Conservation (phyloP, 2,113 vertebrate genomes). For the Chloropsis cyanopogon region DNA sequence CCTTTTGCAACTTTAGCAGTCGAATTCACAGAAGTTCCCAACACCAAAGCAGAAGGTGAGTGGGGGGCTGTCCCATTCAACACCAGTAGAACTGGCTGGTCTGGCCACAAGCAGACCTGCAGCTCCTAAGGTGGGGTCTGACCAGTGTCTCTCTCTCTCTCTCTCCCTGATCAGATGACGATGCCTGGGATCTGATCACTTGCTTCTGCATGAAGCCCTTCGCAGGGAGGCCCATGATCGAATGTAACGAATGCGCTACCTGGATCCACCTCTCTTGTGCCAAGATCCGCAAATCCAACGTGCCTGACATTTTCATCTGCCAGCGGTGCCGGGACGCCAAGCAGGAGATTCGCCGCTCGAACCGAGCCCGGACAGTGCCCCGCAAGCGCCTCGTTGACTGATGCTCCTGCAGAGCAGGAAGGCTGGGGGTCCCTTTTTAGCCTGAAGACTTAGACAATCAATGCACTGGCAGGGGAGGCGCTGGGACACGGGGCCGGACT, state of each 20-base stretch:
- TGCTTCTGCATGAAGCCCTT: constrained; percentile 99
- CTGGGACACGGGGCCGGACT: not conserved
- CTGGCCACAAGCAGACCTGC: not conserved
- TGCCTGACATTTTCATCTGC: constrained; percentile 96
- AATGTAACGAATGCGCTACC: constrained; percentile 92
- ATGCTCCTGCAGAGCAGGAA: not conserved
- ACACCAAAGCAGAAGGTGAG: constrained; percentile 67
- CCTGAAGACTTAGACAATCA: constrained; percentile 61
- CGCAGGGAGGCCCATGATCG: constrained; percentile 95
- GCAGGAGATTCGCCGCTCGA: constrained; percentile 90
- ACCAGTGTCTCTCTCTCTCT: not conserved
- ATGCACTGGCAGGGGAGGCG: constrained; percentile 15
- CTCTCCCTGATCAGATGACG: constrained; percentile 79
- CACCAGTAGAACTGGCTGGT: not conserved
- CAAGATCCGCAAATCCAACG: constrained; percentile 97
- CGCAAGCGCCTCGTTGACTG: constrained; percentile 93
- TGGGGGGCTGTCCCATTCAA: not conserved
- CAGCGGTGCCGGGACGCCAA: constrained; percentile 91
- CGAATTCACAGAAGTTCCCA: not conserved
- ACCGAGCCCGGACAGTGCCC: constrained; percentile 88
- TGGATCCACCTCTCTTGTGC: constrained; percentile 99
- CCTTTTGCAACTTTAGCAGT: not conserved
- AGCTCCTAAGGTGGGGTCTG: not conserved
- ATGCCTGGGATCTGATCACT: constrained; percentile 97
- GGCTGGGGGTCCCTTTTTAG: not conserved